Percentiles rank a stretch among this genome's conserved stretches.
phyloP scores from a whole-genome alignment of 2,888 invertebrate species.

The Baccha elongata region DNA sequence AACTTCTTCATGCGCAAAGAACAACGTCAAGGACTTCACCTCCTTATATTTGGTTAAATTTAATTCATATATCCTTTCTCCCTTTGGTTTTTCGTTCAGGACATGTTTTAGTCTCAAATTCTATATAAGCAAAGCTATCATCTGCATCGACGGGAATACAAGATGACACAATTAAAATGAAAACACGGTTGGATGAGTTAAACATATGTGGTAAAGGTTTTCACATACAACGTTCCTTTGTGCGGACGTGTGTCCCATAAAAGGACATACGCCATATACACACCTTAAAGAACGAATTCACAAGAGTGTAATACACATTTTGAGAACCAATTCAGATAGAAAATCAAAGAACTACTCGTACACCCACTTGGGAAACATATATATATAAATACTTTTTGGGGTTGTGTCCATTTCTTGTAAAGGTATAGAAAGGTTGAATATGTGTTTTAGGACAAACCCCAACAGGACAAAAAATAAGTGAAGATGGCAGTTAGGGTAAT shows the following conservation, averaged over 20 bases:
- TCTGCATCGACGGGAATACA: constrained; percentile 65
- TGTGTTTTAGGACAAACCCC: constrained; percentile 15
- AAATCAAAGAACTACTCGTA: constrained; percentile 72
- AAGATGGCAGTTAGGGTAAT: constrained; percentile 67
- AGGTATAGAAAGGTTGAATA: neutral
- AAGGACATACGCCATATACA: constrained; percentile 43
- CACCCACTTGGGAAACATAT: constrained; percentile 40
- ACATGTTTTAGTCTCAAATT: constrained; percentile 34
- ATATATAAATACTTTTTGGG: constrained; percentile 24
- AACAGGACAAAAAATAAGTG: constrained; percentile 31
- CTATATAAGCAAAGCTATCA: constrained; percentile 18
- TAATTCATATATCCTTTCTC: constrained; percentile 65
- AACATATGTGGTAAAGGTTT: constrained; percentile 54
- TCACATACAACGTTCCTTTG: constrained; percentile 6
- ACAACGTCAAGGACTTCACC: constrained; percentile 40
- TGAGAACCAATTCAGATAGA: constrained; percentile 72
- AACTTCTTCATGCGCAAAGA: constrained; percentile 67
- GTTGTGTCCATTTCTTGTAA: constrained; percentile 38
- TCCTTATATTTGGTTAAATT: constrained; percentile 71
- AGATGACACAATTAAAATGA: constrained; percentile 73
- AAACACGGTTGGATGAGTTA: constrained; percentile 59
- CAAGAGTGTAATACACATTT: constrained; percentile 46
- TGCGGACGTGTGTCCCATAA: constrained; percentile 61
- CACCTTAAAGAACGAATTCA: constrained; percentile 45
- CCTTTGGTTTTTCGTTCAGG: constrained; percentile 35